These are phyloP conservation scores for Brachionus rotundiformis DNA, from an alignment of 1,140 invertebrate species.

Conservation along the genomic window DNA sequence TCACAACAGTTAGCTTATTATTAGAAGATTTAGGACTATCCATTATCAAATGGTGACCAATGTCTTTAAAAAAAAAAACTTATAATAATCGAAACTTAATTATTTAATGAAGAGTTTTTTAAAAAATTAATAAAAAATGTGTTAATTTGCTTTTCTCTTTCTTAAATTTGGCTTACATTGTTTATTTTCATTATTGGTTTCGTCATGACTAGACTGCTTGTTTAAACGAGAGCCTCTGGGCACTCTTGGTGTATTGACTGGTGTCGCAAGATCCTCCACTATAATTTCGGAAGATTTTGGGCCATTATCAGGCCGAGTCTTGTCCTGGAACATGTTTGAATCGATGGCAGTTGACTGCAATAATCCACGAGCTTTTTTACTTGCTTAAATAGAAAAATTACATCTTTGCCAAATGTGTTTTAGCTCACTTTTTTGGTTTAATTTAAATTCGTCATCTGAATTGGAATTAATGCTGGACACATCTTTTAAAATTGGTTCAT, in stretches of 20 bases:
- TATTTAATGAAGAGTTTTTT: neutral
- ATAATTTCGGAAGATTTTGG: neutral
- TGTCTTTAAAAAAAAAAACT: constrained; percentile 17
- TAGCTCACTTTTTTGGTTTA: neutral
- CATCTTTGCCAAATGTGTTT: neutral
- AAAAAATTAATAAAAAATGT: neutral
- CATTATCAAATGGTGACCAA: constrained; percentile 44
- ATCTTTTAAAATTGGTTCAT: neutral
- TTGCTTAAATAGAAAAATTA: neutral
- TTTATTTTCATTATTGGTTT: constrained; percentile 17
- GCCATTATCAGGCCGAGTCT: neutral
- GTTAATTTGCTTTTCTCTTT: constrained; percentile 23
- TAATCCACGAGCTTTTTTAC: constrained; percentile 8
- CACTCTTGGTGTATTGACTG: neutral
- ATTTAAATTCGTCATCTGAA: neutral
- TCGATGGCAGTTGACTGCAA: constrained; percentile 30
- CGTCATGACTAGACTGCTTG: neutral
- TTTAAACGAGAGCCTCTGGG: neutral
- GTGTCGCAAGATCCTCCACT: neutral
- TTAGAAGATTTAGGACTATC: constrained; percentile 37
- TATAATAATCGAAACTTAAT: neutral
- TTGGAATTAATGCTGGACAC: neutral
- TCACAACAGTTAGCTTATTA: neutral
- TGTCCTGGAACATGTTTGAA: neutral
- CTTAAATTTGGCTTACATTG: constrained; percentile 41